These are phyloP conservation scores for Timema podura DNA, from an alignment of 2,888 invertebrate species.

Conservation along the genomic window DNA sequence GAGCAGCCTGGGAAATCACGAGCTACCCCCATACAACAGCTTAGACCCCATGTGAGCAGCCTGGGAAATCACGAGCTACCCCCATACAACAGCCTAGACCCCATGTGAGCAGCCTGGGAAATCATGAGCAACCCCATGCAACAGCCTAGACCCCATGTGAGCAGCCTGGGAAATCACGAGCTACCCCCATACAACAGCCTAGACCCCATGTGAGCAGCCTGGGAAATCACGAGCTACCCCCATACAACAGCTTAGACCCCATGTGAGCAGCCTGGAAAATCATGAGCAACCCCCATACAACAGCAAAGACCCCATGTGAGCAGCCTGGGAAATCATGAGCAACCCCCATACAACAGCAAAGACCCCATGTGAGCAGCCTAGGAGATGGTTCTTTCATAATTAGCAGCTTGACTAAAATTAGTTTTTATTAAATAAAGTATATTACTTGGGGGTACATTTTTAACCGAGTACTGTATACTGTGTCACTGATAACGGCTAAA, in stretches of 20 bases:
- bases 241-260: background rate
- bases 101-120: background rate
- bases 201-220: too few relatives aligned
- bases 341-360: background rate
- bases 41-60: too few relatives aligned
- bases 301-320: too few relatives aligned
- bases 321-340: background rate
- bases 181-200: background rate
- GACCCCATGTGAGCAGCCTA: too few relatives aligned
- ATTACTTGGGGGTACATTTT: too few relatives aligned
- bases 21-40: background rate
- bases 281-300: background rate
- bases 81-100: background rate
- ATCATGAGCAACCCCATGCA: background rate
- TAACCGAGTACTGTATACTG: too few relatives aligned
- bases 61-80: background rate
- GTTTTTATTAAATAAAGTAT: too few relatives aligned
- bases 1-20: background rate
- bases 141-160: too few relatives aligned
- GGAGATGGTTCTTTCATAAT: too few relatives aligned
- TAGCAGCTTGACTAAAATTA: too few relatives aligned
- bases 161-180: background rate
- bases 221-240: background rate
- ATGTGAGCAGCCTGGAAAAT: background rate
- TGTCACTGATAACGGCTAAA: too few relatives aligned